These are phyloP conservation scores for Diachasma alloeum DNA, from an alignment of 1,140 invertebrate genomes.

Conservation along the genomic window DNA sequence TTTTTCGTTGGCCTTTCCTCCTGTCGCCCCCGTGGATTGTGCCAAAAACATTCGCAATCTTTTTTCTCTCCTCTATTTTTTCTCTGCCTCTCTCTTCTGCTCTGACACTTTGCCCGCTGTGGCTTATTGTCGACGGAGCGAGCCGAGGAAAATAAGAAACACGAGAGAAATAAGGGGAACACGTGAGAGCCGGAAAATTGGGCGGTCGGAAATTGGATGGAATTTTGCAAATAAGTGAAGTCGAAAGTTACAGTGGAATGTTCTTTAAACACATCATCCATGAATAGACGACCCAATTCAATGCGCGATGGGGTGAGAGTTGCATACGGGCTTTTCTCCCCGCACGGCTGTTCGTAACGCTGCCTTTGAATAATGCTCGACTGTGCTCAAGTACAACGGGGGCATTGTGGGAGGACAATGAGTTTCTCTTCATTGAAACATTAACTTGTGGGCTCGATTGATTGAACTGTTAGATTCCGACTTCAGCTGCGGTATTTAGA, in stretches of 20 bases:
- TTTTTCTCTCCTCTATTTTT: too few species aligned
- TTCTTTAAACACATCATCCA: background rate
- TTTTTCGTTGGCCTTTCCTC: too few species aligned
- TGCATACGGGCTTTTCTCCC: background rate
- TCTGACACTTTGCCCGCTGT: too few species aligned
- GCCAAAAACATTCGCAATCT: too few species aligned
- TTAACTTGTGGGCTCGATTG: background rate
- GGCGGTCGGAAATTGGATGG: background rate
- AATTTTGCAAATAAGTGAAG: background rate
- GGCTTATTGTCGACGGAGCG: too few species aligned
- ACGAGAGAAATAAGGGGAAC: too few species aligned
- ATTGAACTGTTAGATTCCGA: background rate
- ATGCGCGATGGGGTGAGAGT: background rate
- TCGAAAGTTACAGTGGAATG: background rate
- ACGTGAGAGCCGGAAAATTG: background rate
- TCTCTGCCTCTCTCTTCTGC: too few species aligned
- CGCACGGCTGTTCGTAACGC: background rate
- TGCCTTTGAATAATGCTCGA: background rate
- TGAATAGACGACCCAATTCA: background rate
- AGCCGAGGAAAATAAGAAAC: too few species aligned
- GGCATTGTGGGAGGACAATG: background rate
- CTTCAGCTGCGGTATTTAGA: background rate
- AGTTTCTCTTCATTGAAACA: conserved; percentile 1
- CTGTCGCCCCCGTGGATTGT: too few species aligned
- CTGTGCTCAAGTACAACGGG: background rate